A percentile compares a stretch with the other conserved stretches of the same genome.
These are phyloP conservation scores for Ptilorrhoa leucosticta DNA, from an alignment of 2,113 vertebrate genomes.

Conservation along the genomic window DNA sequence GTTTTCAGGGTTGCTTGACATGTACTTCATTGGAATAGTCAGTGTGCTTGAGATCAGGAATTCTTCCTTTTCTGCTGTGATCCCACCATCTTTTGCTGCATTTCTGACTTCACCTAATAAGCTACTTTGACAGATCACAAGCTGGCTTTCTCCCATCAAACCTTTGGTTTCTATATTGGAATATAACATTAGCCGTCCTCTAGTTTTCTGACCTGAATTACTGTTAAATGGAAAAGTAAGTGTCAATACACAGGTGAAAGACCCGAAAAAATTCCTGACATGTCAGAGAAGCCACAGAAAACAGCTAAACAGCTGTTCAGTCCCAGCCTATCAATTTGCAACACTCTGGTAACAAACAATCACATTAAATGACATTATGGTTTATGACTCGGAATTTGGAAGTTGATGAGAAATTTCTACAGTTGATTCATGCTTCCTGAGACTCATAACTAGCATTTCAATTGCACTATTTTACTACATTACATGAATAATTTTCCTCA, in stretches of 20 bases:
- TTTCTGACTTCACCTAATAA: not conserved
- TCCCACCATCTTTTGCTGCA: not conserved
- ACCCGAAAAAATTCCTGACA: not conserved
- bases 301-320: not conserved
- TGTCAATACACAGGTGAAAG: not conserved
- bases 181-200: not conserved
- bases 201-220: not conserved
- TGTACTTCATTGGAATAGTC: not conserved
- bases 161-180: not conserved
- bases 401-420: slow-evolving; percentile 51
- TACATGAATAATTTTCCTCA: not conserved
- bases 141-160: not conserved
- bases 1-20: not conserved
- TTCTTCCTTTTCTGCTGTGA: not conserved
- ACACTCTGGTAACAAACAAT: slow-evolving; percentile 30
- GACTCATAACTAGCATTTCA: slow-evolving; percentile 1
- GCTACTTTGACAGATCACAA: not conserved
- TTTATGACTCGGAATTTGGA: slow-evolving; percentile 31
- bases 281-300: not conserved
- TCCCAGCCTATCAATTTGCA: not conserved
- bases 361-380: slow-evolving; percentile 31
- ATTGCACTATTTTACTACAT: not conserved
- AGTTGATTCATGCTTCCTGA: slow-evolving; percentile 72
- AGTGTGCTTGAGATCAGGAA: not conserved
- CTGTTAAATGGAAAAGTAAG: not conserved